Base-by-base conservation (phyloP, 2,113 vertebrate species). In the Gila orcuttii region DNA sequence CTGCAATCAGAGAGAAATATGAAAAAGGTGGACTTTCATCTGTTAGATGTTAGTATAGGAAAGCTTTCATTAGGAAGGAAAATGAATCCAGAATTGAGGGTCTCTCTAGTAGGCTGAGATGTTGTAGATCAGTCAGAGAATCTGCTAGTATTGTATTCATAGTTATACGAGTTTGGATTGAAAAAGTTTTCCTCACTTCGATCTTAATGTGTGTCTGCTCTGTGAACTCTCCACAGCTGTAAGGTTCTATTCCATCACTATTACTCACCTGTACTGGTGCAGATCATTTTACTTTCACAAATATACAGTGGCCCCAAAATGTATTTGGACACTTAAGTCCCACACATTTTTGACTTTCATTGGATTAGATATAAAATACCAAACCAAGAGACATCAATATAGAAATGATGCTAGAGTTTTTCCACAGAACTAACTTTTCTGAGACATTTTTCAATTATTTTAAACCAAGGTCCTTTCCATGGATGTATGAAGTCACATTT, bases 121-220 rank as follows among this genome's bases (percentile, higher is more conserved):
- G 91, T 79, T 88, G 83, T 89, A 91, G 93, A 95, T 95, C 94
- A 93, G 94, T 95, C 92, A 92, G 92, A 93, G 92, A 94, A 93
- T 94, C 91, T 89, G 52, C 82, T 52, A 73, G 91, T 93, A 93
- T 94, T 93, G 93, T 93, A 94, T 77, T 52, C 55, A 94, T 93
- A 91, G 91, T 92, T 93, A 88, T 91, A 95, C 90, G 89, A 93
- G 88, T 89, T 80, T 68, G 19, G 47, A 88, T 84, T 80, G 57
- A 33, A 33, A 47, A 76, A 36, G 31, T 82, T 60, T 78, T 77
- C 23, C 45, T 80, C 85, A 52, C 23, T 11, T 57, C 15, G 3
- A 42, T 73, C 11, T 68, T 28, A 69, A 75, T 59, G 52, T 36
- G 13, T 82, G 52, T 52, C 69, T 76, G 36, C 45, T 76, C 50